Conservation (phyloP, 1,140 invertebrate genomes). For the Trinorchestia longiramus region DNA sequence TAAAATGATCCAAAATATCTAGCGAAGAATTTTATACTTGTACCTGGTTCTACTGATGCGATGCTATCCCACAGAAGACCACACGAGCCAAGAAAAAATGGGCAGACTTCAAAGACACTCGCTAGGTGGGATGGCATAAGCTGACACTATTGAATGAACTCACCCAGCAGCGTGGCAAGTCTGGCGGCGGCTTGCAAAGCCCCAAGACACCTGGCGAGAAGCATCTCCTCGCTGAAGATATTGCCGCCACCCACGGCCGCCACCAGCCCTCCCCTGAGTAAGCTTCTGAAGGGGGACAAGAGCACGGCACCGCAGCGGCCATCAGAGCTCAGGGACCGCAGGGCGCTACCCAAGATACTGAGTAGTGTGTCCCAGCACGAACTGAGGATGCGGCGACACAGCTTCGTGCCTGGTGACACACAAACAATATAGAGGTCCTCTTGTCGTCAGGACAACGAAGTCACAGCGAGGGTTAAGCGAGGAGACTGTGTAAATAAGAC, state of each 20-base stretch:
- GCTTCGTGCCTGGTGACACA: slow-evolving; percentile 71
- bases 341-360: slow-evolving; percentile 83
- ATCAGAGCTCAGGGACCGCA: slow-evolving; percentile 84
- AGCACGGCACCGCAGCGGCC: slow-evolving; percentile 85
- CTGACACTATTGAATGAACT: slow-evolving; percentile 30
- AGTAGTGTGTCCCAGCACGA: slow-evolving; percentile 93
- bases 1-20: too few relatives aligned
- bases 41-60: too few relatives aligned
- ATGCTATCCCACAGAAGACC: too few relatives aligned
- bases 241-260: slow-evolving; percentile 87
- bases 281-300: slow-evolving; percentile 70
- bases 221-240: slow-evolving; percentile 68
- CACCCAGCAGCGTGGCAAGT: slow-evolving; percentile 77
- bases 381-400: slow-evolving; percentile 79
- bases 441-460: background rate
- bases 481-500: too few relatives aligned
- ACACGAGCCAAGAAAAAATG: too few relatives aligned
- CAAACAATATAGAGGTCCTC: background rate
- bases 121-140: too few relatives aligned
- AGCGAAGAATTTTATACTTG: too few relatives aligned
- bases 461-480: too few relatives aligned
- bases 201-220: slow-evolving; percentile 86
- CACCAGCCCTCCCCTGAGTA: slow-evolving; percentile 77
- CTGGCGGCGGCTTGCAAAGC: slow-evolving; percentile 82
- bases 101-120: too few relatives aligned